Conservation (phyloP, 2,113 vertebrate species). For the Anolis sagrei region DNA sequence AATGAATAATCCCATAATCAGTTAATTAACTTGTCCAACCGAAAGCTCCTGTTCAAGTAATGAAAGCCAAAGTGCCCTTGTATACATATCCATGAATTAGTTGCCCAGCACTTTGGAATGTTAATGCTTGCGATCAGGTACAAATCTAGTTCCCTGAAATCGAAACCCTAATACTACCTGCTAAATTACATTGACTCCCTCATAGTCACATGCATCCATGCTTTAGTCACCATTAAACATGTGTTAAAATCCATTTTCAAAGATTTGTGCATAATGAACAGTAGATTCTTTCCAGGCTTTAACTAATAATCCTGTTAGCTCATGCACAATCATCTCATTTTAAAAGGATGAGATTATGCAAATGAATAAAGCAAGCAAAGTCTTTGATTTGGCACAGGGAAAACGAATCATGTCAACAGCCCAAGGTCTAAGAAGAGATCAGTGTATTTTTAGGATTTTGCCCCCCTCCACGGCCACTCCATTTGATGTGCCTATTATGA, state of each 20-base stretch:
- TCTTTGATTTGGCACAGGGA: not conserved
- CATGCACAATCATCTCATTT: constrained; percentile 1
- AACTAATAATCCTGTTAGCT: not conserved
- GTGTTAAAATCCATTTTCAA: constrained; percentile 45
- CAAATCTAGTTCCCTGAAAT: not conserved
- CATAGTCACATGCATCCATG: constrained; percentile 22
- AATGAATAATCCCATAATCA: not conserved
- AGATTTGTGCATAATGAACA: not conserved
- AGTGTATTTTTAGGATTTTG: not conserved
- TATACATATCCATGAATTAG: no score
- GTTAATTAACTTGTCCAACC: not conserved
- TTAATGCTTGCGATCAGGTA: not conserved
- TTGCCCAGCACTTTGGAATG: not conserved
- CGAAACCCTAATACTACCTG: not conserved
- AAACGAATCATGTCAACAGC: not conserved
- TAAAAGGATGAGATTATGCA: not conserved
- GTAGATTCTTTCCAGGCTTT: constrained; percentile 9
- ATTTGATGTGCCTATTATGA: constrained; percentile 18
- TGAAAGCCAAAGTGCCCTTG: not conserved
- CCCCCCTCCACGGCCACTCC: constrained; percentile 13
- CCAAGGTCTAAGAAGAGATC: constrained; percentile 7
- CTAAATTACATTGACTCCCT: not conserved
- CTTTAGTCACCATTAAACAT: constrained; percentile 59
- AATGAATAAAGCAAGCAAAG: not conserved
- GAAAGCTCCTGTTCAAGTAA: not conserved